Base-by-base conservation (phyloP, 2,888 invertebrate species). In the Flexamia atlantica region DNA sequence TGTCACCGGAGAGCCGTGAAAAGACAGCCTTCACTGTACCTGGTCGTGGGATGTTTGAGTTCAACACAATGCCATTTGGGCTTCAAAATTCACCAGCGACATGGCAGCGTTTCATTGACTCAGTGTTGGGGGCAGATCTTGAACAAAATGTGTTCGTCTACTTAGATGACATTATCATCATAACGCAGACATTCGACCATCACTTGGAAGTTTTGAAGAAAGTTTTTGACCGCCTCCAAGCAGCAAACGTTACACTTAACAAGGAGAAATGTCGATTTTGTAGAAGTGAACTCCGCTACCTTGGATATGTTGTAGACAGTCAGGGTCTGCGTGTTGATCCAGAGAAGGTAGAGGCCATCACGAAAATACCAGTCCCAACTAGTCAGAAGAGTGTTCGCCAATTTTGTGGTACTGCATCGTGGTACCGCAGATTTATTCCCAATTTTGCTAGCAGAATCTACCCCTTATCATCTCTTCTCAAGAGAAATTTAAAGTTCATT, bases 361-460 rank as follows among this genome's bases (percentile, higher is more conserved):
- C n/a, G n/a, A n/a, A n/a, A n/a, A n/a, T n/a, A n/a, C n/a, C n/a
- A n/a, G n/a, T n/a, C n/a, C n/a, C n/a, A 12, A 76, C 2, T n/a
- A 82, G 42, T 17, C 40, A 70, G 23, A 64, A 74, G 68, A 40
- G 42, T 23, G 83, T 85, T 30, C 53, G 84, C 9, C 64, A 76
- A 60, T 85, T 84, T 79, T 30, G 12, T 76, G 86, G 86, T 5
- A 81, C 81, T 32, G 81, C 84, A 0, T 83, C 84, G 12, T 86
- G 85, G 85, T 86, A 86, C 53, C 85, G 88, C 0, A 86, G 87
- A 0, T 88, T 88, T 68, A 85, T 89, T 0, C 85, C 84, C 0
- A 83, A 88, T 57, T 87, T 87, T 36, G 85, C 88, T 0, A 85
- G 86, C 1, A 14, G 53, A 9, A 14, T 79, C 17, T 50, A 79